Evolutionary conservation across 2,797 vertebrate species (phyloP).

Genomic region (Tauraco hartlaubi): DNA sequence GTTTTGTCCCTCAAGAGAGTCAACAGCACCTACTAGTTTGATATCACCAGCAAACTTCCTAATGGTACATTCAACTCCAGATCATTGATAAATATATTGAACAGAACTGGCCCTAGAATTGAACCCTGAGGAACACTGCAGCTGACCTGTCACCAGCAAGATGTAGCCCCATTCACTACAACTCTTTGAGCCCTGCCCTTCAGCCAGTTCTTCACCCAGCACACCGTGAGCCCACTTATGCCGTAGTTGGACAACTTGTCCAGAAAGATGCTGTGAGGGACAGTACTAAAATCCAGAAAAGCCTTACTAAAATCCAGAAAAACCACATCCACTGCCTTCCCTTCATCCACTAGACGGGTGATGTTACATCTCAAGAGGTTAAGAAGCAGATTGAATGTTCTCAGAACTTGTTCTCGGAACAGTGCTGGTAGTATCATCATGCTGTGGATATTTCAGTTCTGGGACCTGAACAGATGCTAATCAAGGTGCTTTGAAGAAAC

Average conservation of each 20-base stretch:
- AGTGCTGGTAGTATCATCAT: background rate
- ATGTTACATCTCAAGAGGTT: background rate
- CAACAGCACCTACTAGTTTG: background rate
- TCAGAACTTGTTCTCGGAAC: too few relatives aligned
- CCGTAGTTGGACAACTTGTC: background rate
- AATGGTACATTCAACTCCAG: background rate
- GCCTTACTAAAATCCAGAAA: background rate
- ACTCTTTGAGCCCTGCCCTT: background rate
- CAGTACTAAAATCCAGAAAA: background rate
- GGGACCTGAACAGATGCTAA: background rate
- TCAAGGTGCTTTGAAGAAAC: background rate
- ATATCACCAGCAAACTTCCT: background rate
- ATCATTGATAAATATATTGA: background rate
- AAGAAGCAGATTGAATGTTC: too few relatives aligned
- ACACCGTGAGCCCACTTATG: too few relatives aligned
- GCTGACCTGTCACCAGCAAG: background rate
- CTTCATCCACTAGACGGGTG: too few relatives aligned
- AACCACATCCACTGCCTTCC: too few relatives aligned
- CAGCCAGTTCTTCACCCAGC: background rate
- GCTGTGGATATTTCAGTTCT: background rate
- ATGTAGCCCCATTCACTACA: background rate
- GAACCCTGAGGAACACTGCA: background rate
- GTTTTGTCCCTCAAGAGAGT: too few relatives aligned
- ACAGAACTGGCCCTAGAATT: background rate
- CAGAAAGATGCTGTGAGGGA: background rate